Base-by-base conservation (phyloP, 1,140 invertebrate species). In the Globodera rostochiensis region DNA sequence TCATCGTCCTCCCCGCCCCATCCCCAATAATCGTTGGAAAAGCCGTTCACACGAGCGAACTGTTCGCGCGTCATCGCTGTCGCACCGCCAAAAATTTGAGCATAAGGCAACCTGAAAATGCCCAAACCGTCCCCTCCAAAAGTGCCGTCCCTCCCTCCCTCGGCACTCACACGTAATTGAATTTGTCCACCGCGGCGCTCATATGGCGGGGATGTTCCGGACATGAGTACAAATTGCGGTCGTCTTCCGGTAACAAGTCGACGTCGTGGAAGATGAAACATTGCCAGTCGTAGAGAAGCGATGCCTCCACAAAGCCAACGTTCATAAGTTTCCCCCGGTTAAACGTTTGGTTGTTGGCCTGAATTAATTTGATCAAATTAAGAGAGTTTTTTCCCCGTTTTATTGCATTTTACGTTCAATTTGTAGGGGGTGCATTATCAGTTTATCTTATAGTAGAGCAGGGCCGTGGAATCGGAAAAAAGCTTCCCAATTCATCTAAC, bases 201-300 rank as follows among this genome's bases (percentile, higher is more conserved):
- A 98, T 95, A 90, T 89, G 88, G 7, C 88, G 60, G 13, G 96
- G 96, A 88, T 95, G 94, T 83, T 93, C 92, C 3, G 95, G 94
- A 90, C 97, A 98, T 19, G 94, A 94, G 91, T 98, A 98, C 73
- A 97, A 92, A 91, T 98, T 97, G 4, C 94, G 93, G 78, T 93
- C 93, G 91, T 95, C 95, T 84, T 97, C 92, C 13, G 96, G 96
- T 79, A 98, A 92, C 7, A 98, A 90, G 91, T 98, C 96, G 67
- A 98, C 94, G 90, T 98, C 96, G 91, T 98, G 96, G 86, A 98
- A 94, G 74, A 98, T 93, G 73, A 97, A 93, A 88, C 97, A 98
- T 46, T 95, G 93, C 85, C 85, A 89, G 21, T 89, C 83, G 74
- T 89, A 89, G 13, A 89, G 79, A 50, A 86, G 82, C 13, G 79